Base-by-base conservation (phyloP, 2,888 invertebrate genomes). In the Phymatocera aterrima region DNA sequence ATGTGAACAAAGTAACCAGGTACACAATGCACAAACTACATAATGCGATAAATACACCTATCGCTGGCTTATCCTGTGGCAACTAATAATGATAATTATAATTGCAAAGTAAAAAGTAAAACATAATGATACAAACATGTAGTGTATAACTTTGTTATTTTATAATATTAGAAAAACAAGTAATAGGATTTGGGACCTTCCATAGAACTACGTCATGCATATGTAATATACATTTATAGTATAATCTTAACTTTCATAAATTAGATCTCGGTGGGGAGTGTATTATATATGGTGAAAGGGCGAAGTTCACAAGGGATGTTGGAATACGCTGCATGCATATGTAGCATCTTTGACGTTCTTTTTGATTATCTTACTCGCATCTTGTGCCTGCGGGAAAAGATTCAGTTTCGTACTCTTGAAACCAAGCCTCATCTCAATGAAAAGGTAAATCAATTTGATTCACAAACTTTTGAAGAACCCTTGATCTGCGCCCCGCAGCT, bases 141-240 rank as follows among this genome's bases (percentile, higher is more conserved):
- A 57, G 40, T 24, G 57, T 57, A 51, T 65, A 68, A 75, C 37
- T 75, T 60, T 60, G 75, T 75, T 75, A 75, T 57, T 40, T 57
- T 57, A 75, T 72, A n/a, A 72, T 75, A 75, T 57, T 75, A 75
- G 37, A 75, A 43, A 75, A 72, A 72, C 51, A 74, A 43, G 75
- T 70, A 81, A 83, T 81, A 85, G 84, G 84, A 83, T 84, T 84
- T 85, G 86, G 86, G 85, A 87, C 86, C 86, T 84, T 85, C 82
- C 81, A 82, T 85, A 85, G 84, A 79, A 18, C 68, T 68, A 64
- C 64, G 64, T 64, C 64, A 64, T 37, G 37, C 64, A 31, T 61
- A 34, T 61, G 34, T 65, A 65, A 65, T 40, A 4, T 24, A 43
- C 24, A 43, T 43, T 3, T 43, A 70, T 70, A 65, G 40, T 10